A percentile compares a stretch with the other conserved stretches of the same genome.
phyloP scores from a whole-genome alignment of 2,888 invertebrate genomes.

The Altica lythri region DNA sequence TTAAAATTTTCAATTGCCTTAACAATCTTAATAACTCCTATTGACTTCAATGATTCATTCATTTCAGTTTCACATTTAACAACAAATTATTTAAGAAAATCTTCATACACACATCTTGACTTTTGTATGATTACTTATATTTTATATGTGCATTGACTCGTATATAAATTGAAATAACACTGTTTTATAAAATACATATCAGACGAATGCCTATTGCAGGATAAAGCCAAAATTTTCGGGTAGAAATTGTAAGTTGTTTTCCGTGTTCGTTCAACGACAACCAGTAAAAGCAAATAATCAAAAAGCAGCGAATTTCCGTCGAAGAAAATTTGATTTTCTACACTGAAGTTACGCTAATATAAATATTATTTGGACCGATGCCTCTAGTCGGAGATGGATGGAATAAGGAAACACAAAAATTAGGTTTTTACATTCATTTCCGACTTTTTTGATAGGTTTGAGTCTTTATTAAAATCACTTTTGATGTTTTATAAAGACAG shows the following conservation, averaged over 20 bases:
- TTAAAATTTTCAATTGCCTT: conserved; percentile 21
- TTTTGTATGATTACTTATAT: too few relatives aligned
- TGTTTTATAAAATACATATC: too few relatives aligned
- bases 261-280: too few relatives aligned
- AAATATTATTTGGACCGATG: conserved; percentile 31
- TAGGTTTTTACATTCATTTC: not conserved
- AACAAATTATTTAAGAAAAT: too few relatives aligned
- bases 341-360: conserved; percentile 31
- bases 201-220: too few relatives aligned
- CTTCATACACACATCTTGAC: too few relatives aligned
- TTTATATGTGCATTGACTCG: too few relatives aligned
- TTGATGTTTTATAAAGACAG: too few relatives aligned
- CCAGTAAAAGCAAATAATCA: conserved; percentile 8
- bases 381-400: not conserved
- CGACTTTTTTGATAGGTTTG: not conserved
- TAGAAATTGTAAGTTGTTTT: too few relatives aligned
- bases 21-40: conserved; percentile 24
- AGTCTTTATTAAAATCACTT: not conserved
- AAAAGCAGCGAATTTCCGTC: conserved; percentile 23
- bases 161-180: too few relatives aligned
- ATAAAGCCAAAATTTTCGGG: too few relatives aligned
- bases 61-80: too few relatives aligned
- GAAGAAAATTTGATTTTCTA: conserved; percentile 31
- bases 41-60: conserved; percentile 22
- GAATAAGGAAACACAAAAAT: not conserved